Percentiles rank a stretch among this genome's conserved stretches.
These are phyloP conservation scores for Gavialis gangeticus DNA, from an alignment of 2,113 vertebrate genomes.

Conservation along the genomic window DNA sequence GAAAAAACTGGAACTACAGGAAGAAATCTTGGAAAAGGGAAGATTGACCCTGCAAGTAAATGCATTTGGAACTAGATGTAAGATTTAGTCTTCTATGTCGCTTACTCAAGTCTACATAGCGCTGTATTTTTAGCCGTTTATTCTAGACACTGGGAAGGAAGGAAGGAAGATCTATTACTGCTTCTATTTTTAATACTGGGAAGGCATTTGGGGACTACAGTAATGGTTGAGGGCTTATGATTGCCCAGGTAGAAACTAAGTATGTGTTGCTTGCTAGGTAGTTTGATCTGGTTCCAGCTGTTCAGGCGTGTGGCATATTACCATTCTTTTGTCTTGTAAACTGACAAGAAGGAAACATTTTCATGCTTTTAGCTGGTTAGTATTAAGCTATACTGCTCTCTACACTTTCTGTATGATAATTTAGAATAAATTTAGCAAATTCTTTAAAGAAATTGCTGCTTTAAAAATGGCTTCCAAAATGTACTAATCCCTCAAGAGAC, in stretches of 20 bases:
- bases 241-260: background rate
- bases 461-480: background rate
- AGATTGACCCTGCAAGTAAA: fast-evolving
- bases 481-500: background rate
- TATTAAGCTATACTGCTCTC: background rate
- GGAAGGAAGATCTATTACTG: background rate
- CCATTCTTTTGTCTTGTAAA: background rate
- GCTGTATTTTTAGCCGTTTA: background rate
- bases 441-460: background rate
- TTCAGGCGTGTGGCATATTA: background rate
- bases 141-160: background rate
- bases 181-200: background rate
- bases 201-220: background rate
- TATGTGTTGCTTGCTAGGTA: background rate
- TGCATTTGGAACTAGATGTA: background rate
- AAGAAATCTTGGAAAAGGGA: background rate
- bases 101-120: background rate
- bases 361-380: background rate
- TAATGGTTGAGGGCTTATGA: background rate
- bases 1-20: background rate
- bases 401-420: background rate
- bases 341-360: background rate
- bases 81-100: background rate
- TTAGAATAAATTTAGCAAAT: background rate
- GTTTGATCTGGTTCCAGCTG: background rate